Base-by-base conservation (phyloP, 2,797 vertebrate genomes). In the Nasua narica region DNA sequence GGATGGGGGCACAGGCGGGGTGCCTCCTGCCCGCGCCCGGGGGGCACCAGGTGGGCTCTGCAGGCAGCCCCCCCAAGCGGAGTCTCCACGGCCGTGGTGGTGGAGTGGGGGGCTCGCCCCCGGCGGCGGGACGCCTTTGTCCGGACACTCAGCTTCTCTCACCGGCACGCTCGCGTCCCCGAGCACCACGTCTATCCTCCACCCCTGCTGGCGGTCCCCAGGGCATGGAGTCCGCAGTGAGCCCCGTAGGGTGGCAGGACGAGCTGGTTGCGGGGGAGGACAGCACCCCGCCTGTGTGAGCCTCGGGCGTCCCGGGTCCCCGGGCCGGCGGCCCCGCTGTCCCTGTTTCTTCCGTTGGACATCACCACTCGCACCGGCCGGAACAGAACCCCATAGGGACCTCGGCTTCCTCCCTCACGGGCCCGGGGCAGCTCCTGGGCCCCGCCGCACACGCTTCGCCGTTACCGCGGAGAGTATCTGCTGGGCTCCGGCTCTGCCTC, bases 41-140 rank as follows among this genome's bases (percentile, higher is more conserved):
- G n/a, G n/a, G n/a, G n/a, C n/a, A n/a, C n/a, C 25, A 32, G 7
- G 27, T 29, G 19, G 40, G 40, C 40, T 40, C 90, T n/a, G 84
- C 40, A 16, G 56, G 13, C 4, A 3, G 9, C 2, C 46, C 3
- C 46, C 3, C 0, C 19, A 40, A 6, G 1, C 14, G 4, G 81
- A 21, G 81, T 8, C 67, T 0, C 0, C 0, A 12, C 7, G 32
- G 54, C 67, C 11, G 0, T 3, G 3, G 32, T 1, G 9, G 1
- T 0, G 0, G 35, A 54, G 14, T 13, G 15, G 27, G 48, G 4
- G 1, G 0, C 13, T 11, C 50, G 14, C 18, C 35, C 35, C 15
- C 4, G 9, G 3, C 0, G 6, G 2, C 7, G 2, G 23, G 16
- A 29, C 32, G 23, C 11, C 27, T 25, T 5, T 0, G 23, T 2